phyloP scores from a whole-genome alignment of 2,113 vertebrate species.

The Dendrocopos noguchii region DNA sequence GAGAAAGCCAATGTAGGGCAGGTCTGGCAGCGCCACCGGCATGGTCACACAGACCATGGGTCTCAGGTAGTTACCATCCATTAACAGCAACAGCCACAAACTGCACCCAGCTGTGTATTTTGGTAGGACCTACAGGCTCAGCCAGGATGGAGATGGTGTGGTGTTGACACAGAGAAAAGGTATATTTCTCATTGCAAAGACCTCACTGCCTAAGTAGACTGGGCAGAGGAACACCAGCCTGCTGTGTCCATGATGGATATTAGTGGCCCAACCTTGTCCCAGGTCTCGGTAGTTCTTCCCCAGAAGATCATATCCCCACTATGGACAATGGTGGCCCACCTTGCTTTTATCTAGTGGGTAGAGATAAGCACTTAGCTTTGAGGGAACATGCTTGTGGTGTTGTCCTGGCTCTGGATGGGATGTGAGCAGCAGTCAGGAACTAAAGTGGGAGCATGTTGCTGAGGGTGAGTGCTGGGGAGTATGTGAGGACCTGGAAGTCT shows the following conservation, averaged over 20 bases:
- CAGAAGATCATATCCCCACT: accelerated
- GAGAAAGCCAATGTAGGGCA: not conserved
- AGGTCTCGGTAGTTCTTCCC: accelerated
- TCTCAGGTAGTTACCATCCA: accelerated
- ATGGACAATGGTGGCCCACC: not conserved
- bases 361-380: accelerated
- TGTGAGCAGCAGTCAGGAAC: accelerated
- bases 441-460: accelerated
- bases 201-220: not conserved
- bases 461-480: accelerated
- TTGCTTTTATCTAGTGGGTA: not conserved
- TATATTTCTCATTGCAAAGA: not conserved
- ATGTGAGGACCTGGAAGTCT: accelerated
- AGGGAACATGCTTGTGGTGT: not conserved
- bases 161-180: not conserved
- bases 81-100: accelerated
- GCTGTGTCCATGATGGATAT: accelerated
- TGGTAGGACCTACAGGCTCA: not conserved
- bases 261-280: not conserved
- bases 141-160: accelerated
- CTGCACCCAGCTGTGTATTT: not conserved
- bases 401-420: not conserved
- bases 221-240: not conserved
- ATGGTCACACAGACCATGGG: accelerated
- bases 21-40: not conserved